Percentiles rank a stretch among this genome's conserved stretches.
phyloP scores from a whole-genome alignment of 2,113 vertebrate genomes.

The Dicerorhinus sumatrensis region DNA sequence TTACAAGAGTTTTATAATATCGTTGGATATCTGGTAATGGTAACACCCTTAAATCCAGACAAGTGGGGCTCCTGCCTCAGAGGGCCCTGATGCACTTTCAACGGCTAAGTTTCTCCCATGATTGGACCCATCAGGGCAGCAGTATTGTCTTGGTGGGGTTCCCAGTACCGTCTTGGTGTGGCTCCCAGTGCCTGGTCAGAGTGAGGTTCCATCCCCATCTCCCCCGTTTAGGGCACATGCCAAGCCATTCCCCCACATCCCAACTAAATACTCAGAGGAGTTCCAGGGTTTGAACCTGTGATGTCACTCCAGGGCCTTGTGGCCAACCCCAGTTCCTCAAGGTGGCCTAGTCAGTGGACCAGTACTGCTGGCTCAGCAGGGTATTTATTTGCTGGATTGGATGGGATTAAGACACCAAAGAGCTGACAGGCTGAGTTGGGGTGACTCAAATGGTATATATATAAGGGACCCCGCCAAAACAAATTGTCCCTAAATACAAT shows the following conservation, averaged over 20 bases:
- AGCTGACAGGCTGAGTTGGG: neutral
- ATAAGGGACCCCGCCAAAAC: neutral
- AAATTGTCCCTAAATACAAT: neutral
- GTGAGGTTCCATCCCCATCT: too few relatives aligned
- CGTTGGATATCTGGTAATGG: too few relatives aligned
- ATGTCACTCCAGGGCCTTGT: neutral
- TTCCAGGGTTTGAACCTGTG: neutral
- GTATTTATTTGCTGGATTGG: neutral
- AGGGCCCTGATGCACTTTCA: neutral
- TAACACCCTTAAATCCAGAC: too few relatives aligned
- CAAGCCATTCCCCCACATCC: too few relatives aligned
- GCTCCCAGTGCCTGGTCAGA: too few relatives aligned
- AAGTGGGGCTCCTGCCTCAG: neutral
- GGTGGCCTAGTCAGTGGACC: neutral
- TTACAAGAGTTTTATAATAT: too few relatives aligned
- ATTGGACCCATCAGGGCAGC: neutral
- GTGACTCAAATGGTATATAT: neutral
- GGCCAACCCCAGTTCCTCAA: neutral
- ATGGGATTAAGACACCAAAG: neutral
- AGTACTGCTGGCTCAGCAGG: neutral
- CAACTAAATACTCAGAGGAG: neutral
- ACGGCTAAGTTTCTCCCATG: neutral
- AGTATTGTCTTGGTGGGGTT: too few relatives aligned
- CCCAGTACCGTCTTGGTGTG: too few relatives aligned
- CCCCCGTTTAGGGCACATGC: too few relatives aligned